These are phyloP conservation scores for Malurus cyaneus DNA, from an alignment of 2,113 vertebrate genomes.

Conservation along the genomic window DNA sequence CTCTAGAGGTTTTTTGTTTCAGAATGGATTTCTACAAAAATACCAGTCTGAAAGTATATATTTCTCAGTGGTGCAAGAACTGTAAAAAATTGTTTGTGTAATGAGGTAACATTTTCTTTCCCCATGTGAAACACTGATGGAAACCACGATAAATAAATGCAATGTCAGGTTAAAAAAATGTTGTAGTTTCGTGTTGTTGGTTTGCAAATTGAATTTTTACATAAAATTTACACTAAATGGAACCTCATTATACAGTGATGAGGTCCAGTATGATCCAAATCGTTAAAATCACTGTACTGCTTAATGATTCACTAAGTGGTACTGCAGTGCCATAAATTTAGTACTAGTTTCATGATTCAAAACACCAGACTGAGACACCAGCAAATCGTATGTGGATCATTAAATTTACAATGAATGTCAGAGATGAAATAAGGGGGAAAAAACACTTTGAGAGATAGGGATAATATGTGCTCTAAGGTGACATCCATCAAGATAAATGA, in stretches of 20 bases:
- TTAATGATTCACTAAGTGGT: conserved; percentile 85
- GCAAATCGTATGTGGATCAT: conserved; percentile 87
- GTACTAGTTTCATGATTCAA: conserved; percentile 83
- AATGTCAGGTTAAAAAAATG: conserved; percentile 77
- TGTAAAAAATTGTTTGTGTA: conserved; percentile 23
- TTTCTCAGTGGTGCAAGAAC: background rate
- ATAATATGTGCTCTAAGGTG: conserved; percentile 85
- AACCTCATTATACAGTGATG: conserved; percentile 83
- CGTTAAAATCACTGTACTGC: conserved; percentile 85
- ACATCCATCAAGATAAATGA: conserved; percentile 86
- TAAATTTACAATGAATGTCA: conserved; percentile 89
- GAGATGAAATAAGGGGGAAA: conserved; percentile 85
- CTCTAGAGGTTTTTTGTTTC: conserved; percentile 4
- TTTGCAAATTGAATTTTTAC: conserved; percentile 86
- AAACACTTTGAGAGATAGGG: conserved; percentile 84
- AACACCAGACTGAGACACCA: conserved; percentile 83
- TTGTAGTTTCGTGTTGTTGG: conserved; percentile 84
- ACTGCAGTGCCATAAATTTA: conserved; percentile 82
- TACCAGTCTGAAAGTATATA: background rate
- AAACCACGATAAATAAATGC: conserved; percentile 75
- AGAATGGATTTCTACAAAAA: conserved; percentile 11
- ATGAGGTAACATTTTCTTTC: conserved; percentile 23
- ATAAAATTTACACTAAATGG: conserved; percentile 85
- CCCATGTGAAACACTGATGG: conserved; percentile 29
- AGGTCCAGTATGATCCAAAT: conserved; percentile 85